phyloP scores from a whole-genome alignment of 2,113 vertebrate species.

The Benitochromis conjunctus region DNA sequence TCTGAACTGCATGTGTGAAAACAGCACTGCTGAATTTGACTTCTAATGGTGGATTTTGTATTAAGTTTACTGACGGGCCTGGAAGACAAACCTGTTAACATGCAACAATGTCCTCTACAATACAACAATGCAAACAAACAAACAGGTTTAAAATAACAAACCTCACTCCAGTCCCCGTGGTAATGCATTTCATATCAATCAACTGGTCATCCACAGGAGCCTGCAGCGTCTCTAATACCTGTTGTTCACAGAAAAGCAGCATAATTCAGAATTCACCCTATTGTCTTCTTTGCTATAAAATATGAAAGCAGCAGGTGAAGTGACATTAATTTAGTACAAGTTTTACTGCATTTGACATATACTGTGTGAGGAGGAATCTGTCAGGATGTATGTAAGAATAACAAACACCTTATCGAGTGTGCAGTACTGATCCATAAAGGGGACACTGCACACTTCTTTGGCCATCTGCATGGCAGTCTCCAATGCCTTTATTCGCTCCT shows the following conservation, averaged over 20 bases:
- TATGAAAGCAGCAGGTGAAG: neutral
- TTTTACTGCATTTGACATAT: neutral
- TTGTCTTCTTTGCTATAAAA: neutral
- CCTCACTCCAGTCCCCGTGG: conserved; percentile 53
- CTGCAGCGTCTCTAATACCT: conserved; percentile 67
- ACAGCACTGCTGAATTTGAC: no score
- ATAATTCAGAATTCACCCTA: neutral
- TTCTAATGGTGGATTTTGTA: no score
- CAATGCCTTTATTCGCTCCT: conserved; percentile 71
- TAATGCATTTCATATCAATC: conserved; percentile 32
- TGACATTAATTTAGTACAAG: neutral
- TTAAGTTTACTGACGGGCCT: neutral
- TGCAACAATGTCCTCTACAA: neutral
- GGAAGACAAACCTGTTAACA: neutral
- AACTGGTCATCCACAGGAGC: conserved; percentile 46
- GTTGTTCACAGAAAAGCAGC: neutral
- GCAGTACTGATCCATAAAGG: conserved; percentile 67
- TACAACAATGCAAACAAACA: neutral
- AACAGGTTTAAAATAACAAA: conserved; percentile 11
- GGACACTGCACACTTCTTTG: conserved; percentile 68
- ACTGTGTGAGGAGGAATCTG: neutral
- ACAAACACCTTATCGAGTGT: conserved; percentile 51
- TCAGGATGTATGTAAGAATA: neutral
- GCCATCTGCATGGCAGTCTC: conserved; percentile 76
- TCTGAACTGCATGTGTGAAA: no score